These are phyloP conservation scores for Oryzaephilus surinamensis DNA, from an alignment of 1,140 invertebrate genomes.

Conservation along the genomic window DNA sequence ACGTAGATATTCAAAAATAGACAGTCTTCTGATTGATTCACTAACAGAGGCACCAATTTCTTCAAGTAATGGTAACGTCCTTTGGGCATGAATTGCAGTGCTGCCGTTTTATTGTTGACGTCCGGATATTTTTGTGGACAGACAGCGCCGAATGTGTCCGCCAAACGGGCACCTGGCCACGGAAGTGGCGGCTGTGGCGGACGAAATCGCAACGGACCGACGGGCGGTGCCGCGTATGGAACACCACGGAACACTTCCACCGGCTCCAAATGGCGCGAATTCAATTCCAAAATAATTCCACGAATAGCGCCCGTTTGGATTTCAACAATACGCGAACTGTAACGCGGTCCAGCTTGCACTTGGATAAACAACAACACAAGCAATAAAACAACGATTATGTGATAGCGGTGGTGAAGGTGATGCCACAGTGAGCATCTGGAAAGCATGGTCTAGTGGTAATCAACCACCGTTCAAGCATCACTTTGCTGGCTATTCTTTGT, in stretches of 20 bases:
- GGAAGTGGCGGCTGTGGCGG: constrained; percentile 53
- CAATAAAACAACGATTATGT: constrained; percentile 27
- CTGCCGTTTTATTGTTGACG: constrained; percentile 57
- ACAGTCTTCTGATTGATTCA: constrained; percentile 82
- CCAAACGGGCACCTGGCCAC: constrained; percentile 62
- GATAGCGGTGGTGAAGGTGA: constrained; percentile 28
- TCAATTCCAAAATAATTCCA: constrained; percentile 61
- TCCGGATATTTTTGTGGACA: constrained; percentile 69
- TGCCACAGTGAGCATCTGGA: constrained; percentile 25
- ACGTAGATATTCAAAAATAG: constrained; percentile 83
- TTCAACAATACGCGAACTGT: constrained; percentile 52
- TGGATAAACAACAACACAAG: constrained; percentile 10
- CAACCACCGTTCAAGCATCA: constrained; percentile 14
- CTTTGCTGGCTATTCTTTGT: constrained; percentile 9
- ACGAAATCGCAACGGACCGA: constrained; percentile 59
- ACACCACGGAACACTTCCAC: constrained; percentile 74
- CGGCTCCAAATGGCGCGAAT: constrained; percentile 62
- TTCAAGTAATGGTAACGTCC: constrained; percentile 56
- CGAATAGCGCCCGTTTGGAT: constrained; percentile 56
- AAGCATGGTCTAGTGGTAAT: constrained; percentile 23
- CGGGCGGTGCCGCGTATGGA: constrained; percentile 72
- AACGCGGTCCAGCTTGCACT: constrained; percentile 41
- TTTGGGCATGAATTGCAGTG: constrained; percentile 56
- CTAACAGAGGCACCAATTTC: constrained; percentile 52
- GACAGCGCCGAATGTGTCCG: constrained; percentile 61